Percentiles rank a stretch among this genome's conserved stretches.
phyloP scores from a whole-genome alignment of 2,888 invertebrate genomes.

The Catocala sponsa region DNA sequence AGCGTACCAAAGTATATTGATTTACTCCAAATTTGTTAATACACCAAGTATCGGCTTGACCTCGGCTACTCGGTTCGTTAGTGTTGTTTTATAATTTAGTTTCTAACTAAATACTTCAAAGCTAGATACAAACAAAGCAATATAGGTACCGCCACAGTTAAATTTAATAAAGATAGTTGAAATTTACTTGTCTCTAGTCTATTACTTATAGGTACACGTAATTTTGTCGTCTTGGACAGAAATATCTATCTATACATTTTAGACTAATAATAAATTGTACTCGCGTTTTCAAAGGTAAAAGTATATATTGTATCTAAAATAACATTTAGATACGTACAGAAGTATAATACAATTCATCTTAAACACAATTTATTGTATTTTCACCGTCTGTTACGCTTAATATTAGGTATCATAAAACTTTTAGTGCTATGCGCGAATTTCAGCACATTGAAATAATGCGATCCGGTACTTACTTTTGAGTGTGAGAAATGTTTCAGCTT shows the following conservation, averaged over 20 bases:
- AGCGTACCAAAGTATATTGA: background rate
- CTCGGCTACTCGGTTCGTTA: background rate
- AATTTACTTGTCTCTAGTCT: too few relatives aligned
- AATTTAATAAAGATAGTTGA: too few relatives aligned
- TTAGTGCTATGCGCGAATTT: constrained; percentile 6
- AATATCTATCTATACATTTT: too few relatives aligned
- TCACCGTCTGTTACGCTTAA: constrained; percentile 8
- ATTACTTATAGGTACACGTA: too few relatives aligned
- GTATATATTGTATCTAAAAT: background rate
- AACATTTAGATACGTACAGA: constrained; percentile 1
- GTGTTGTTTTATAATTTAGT: background rate
- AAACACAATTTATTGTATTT: constrained; percentile 10
- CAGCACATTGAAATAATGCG: constrained; percentile 6
- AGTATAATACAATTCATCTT: constrained; percentile 11
- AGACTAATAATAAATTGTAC: too few relatives aligned
- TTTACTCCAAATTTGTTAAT: background rate
- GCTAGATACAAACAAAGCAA: too few relatives aligned
- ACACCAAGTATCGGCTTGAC: background rate
- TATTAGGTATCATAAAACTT: constrained; percentile 18
- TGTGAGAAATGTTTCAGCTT: background rate
- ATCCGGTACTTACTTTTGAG: too few relatives aligned
- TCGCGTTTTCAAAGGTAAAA: too few relatives aligned
- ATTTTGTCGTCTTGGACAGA: too few relatives aligned
- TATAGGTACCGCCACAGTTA: too few relatives aligned
- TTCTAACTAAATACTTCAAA: too few relatives aligned